These are phyloP conservation scores for Rhogogaster chlorosoma DNA, from an alignment of 2,888 invertebrate species.

Conservation along the genomic window DNA sequence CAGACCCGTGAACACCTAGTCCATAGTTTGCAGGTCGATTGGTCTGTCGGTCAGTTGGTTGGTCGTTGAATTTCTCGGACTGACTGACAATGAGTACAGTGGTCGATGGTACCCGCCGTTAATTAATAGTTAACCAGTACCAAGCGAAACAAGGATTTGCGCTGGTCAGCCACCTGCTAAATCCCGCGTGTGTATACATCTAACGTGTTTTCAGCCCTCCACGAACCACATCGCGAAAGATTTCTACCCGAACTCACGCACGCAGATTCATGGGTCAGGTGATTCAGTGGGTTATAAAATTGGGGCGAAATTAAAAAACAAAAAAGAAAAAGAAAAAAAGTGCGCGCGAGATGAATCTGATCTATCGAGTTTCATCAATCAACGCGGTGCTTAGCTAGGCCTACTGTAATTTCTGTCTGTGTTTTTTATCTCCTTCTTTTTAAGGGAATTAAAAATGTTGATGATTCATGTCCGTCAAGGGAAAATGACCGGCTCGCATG, in stretches of 20 bases:
- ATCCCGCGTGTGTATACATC: not conserved
- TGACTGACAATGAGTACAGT: conserved; percentile 31
- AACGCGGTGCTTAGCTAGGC: not conserved
- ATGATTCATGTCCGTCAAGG: not conserved
- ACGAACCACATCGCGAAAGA: not conserved
- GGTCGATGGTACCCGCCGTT: conserved; percentile 5
- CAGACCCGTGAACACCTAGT: not conserved
- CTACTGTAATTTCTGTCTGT: not conserved
- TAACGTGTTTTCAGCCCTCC: not conserved
- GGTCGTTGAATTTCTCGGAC: conserved; percentile 19
- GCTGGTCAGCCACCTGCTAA: not conserved
- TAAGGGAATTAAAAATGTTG: not conserved
- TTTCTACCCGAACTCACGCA: not conserved
- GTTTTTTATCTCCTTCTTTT: not conserved
- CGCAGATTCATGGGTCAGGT: not conserved
- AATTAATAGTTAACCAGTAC: conserved; percentile 41
- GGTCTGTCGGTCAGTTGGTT: not conserved
- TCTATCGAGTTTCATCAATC: conserved; percentile 3
- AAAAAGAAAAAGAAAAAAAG: not conserved
- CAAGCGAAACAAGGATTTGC: conserved; percentile 30
- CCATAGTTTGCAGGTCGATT: conserved; percentile 35
- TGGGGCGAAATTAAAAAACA: not conserved
- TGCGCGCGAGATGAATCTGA: not conserved
- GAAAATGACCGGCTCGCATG: conserved; percentile 42
- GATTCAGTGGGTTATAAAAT: not conserved